A percentile compares a stretch with the other conserved stretches of the same genome.
Evolutionary conservation across 2,888 invertebrate species (phyloP).

Genomic region (Drosophila austrosaltans): DNA sequence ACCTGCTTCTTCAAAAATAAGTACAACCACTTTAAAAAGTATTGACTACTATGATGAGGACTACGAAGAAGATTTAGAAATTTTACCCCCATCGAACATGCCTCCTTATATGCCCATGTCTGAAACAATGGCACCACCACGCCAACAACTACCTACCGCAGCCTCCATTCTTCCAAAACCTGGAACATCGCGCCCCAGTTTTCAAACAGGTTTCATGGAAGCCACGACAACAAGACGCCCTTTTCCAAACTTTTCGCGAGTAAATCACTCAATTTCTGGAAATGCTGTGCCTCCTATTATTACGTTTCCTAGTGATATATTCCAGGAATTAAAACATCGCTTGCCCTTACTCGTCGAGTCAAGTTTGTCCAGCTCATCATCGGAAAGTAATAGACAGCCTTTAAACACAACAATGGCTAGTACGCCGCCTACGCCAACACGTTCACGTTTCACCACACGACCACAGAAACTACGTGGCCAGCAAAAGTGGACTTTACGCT

Average conservation of each 20-base stretch:
- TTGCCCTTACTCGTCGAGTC: conserved; percentile 54
- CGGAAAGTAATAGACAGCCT: conserved; percentile 13
- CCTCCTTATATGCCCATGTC: conserved; percentile 87
- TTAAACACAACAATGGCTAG: conserved; percentile 17
- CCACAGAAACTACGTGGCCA: conserved; percentile 84
- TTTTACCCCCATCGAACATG: conserved; percentile 85
- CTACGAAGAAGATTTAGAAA: conserved; percentile 84
- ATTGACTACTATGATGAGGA: conserved; percentile 81
- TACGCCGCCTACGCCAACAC: conserved; percentile 57
- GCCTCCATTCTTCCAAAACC: conserved; percentile 45
- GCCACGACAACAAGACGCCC: conserved; percentile 80
- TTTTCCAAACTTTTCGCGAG: conserved; percentile 68
- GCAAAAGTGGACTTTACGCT: conserved; percentile 83
- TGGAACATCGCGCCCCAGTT: conserved; percentile 39
- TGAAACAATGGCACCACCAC: conserved; percentile 84
- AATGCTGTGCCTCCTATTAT: conserved; percentile 82
- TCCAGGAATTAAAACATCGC: conserved; percentile 81
- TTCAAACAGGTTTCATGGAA: conserved; percentile 75
- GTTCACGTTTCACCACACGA: conserved; percentile 83
- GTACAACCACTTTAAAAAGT: conserved; percentile 44
- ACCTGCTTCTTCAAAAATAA: conserved; percentile 73
- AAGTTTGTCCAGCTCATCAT: conserved; percentile 20
- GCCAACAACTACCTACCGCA: conserved; percentile 59
- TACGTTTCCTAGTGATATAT: conserved; percentile 83
- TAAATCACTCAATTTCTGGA: conserved; percentile 49